These are phyloP conservation scores for Sitobion miscanthi DNA, from an alignment of 1,140 invertebrate species.

Conservation along the genomic window DNA sequence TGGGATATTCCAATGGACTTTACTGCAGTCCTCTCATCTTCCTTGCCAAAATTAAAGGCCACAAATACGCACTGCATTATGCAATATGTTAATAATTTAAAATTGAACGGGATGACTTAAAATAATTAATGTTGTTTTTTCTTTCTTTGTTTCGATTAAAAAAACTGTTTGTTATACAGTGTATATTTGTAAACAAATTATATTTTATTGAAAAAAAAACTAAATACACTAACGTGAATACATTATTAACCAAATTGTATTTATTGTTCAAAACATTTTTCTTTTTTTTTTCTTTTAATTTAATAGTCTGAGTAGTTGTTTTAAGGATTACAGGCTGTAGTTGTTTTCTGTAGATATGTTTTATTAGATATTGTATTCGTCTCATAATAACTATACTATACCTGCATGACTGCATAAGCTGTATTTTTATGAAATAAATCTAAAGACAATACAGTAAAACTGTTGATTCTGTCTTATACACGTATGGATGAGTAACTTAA, in stretches of 20 bases:
- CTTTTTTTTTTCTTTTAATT: background rate
- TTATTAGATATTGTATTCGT: background rate
- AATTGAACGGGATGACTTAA: background rate
- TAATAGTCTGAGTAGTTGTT: background rate
- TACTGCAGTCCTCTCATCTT: background rate
- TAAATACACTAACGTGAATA: background rate
- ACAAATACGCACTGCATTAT: background rate
- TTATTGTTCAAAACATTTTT: background rate
- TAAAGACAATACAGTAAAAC: background rate
- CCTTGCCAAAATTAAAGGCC: background rate
- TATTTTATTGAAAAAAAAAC: background rate
- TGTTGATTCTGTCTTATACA: background rate
- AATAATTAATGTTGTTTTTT: background rate
- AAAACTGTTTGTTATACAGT: background rate
- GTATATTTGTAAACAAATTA: background rate
- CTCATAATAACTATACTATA: background rate
- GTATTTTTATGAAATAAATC: background rate
- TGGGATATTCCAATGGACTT: background rate
- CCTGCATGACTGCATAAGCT: background rate
- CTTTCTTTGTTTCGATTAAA: background rate
- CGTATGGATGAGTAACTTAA: background rate
- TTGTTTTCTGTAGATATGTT: background rate
- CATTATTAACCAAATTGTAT: background rate
- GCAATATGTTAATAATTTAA: background rate
- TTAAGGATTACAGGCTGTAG: background rate